Conservation (phyloP, 1,140 invertebrate genomes). For the Bombyx mori region DNA sequence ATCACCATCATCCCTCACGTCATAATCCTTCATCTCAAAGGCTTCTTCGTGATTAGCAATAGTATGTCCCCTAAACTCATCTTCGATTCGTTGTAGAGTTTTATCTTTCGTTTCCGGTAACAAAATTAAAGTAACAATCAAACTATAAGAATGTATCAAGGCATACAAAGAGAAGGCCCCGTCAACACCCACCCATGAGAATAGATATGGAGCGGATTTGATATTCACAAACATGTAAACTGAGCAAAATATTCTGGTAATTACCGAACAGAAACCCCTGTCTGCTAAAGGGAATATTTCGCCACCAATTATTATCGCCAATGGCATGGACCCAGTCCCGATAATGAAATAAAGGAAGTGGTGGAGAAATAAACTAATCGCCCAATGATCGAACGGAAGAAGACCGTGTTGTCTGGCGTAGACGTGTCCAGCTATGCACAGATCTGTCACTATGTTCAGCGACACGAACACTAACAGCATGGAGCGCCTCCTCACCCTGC, state of each 20-base stretch:
- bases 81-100: conserved; percentile 32
- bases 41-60: too few relatives aligned
- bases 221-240: conserved; percentile 1
- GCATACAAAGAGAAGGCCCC: conserved; percentile 22
- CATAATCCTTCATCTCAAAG: too few relatives aligned
- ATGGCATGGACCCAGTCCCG: conserved; percentile 1
- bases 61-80: conserved; percentile 19
- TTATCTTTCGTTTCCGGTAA: conserved; percentile 35
- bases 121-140: conserved; percentile 14
- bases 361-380: conserved; percentile 17
- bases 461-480: conserved; percentile 17
- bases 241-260: background rate
- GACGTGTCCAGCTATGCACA: conserved; percentile 15
- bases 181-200: conserved; percentile 14
- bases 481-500: conserved; percentile 18
- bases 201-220: conserved; percentile 2
- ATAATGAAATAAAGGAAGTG: conserved; percentile 3
- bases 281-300: conserved; percentile 6
- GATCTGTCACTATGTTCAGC: conserved; percentile 13
- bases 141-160: conserved; percentile 14
- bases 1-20: too few relatives aligned
- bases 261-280: background rate
- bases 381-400: conserved; percentile 14
- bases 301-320: conserved; percentile 3
- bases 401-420: conserved; percentile 16